Evolutionary conservation across 2,797 vertebrate species (phyloP).

Genomic region (Galago senegalensis): DNA sequence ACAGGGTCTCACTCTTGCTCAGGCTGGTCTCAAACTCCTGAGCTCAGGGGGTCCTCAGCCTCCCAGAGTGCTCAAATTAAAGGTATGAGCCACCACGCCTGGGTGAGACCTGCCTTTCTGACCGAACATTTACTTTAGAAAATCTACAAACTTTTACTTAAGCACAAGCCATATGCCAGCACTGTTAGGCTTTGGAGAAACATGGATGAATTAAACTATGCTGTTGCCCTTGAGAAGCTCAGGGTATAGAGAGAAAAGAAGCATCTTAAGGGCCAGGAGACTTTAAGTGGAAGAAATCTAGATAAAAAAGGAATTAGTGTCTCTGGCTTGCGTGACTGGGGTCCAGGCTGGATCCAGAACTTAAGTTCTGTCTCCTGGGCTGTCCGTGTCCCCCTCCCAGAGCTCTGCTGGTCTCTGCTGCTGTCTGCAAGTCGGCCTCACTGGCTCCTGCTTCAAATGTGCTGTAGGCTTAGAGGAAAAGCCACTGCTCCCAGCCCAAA

Average conservation of each 20-base stretch:
- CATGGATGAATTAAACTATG: not conserved
- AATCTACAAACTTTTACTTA: not conserved
- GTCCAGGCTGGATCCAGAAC: not conserved
- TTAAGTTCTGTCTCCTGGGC: not conserved
- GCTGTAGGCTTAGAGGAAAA: not conserved
- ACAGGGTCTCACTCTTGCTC: too few relatives aligned
- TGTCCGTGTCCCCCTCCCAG: not conserved
- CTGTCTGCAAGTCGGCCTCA: not conserved
- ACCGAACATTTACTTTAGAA: not conserved
- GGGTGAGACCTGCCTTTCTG: not conserved
- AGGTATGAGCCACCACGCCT: too few relatives aligned
- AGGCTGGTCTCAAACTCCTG: too few relatives aligned
- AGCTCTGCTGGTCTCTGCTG: not conserved
- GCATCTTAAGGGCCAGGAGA: not conserved
- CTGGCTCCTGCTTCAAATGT: not conserved
- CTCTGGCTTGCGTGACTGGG: fast-evolving
- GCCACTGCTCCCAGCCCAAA: not conserved
- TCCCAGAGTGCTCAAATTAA: too few relatives aligned
- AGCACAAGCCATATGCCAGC: not conserved
- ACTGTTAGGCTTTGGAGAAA: not conserved
- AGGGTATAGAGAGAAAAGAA: not conserved
- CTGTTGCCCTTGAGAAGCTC: fast-evolving
- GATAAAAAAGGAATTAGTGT: not conserved
- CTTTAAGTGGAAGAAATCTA: not conserved
- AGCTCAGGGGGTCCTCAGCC: too few relatives aligned